These are phyloP conservation scores for Siniperca obscura DNA, from an alignment of 2,797 vertebrate genomes.

Conservation along the genomic window DNA sequence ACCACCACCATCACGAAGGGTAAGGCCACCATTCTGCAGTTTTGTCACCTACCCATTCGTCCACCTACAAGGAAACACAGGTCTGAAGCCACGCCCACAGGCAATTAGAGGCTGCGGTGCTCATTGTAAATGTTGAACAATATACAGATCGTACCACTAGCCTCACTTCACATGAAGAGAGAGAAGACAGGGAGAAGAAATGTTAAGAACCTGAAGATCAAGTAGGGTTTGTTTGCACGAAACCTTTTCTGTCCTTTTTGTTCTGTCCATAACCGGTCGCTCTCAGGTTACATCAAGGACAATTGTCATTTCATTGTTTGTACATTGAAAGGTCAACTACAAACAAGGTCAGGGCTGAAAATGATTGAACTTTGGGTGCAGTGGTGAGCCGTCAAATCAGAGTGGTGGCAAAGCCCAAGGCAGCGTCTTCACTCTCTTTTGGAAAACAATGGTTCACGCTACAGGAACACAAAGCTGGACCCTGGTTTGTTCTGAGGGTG, in stretches of 20 bases:
- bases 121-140: neutral
- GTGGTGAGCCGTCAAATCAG: too few relatives aligned
- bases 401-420: too few relatives aligned
- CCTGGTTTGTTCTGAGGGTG: neutral
- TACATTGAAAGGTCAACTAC: neutral
- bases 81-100: neutral
- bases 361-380: neutral
- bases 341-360: neutral
- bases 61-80: neutral
- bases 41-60: neutral
- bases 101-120: neutral
- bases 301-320: neutral
- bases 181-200: too few relatives aligned
- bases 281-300: neutral
- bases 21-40: slow-evolving; percentile 57
- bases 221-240: neutral
- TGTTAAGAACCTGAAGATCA: too few relatives aligned
- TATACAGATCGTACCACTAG: neutral
- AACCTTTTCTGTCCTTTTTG: neutral
- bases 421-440: too few relatives aligned
- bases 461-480: too few relatives aligned
- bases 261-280: neutral
- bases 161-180: neutral
- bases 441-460: too few relatives aligned
- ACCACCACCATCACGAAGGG: slow-evolving; percentile 91